Conservation (phyloP, 1,140 invertebrate species). For the Rhyzopertha dominica region DNA sequence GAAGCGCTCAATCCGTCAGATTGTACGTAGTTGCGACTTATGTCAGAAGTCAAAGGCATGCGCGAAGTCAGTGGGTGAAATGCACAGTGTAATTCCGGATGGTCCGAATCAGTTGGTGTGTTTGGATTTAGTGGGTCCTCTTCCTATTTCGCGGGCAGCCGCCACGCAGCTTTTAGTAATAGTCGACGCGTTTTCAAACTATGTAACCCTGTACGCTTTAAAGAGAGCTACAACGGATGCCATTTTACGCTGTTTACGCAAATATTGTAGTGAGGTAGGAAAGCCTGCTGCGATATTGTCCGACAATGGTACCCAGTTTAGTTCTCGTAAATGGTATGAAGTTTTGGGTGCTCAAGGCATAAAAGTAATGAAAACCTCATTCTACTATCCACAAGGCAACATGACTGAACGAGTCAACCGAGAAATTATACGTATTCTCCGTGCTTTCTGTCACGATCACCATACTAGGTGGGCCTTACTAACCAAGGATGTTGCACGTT, state of each 20-base stretch:
- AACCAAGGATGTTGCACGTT: background rate
- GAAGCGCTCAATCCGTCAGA: background rate
- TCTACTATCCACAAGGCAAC: constrained; percentile 13
- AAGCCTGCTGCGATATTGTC: constrained; percentile 3
- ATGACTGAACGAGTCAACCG: constrained; percentile 5
- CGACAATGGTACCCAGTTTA: constrained; percentile 9
- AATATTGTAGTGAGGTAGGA: constrained; percentile 8
- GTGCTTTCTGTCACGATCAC: constrained; percentile 5
- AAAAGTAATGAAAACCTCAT: constrained; percentile 2
- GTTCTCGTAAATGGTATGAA: background rate
- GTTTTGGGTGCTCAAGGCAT: background rate
- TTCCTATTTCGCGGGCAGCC: background rate
- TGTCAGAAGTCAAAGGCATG: constrained; percentile 9
- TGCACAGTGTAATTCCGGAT: constrained; percentile 3
- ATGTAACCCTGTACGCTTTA: constrained; percentile 6
- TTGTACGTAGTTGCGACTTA: constrained; percentile 7
- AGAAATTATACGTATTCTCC: constrained; percentile 1
- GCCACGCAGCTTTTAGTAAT: constrained; percentile 8
- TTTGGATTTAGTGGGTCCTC: constrained; percentile 8
- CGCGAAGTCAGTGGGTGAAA: background rate
- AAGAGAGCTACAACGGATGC: constrained; percentile 1
- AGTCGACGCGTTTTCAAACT: constrained; percentile 4
- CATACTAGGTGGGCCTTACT: constrained; percentile 4
- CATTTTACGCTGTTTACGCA: background rate
- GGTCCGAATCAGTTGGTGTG: constrained; percentile 6